Evolutionary conservation across 2,888 invertebrate species (phyloP), one percentile per base, ranked within the genome.

Genomic region (Sisyra nigra): DNA sequence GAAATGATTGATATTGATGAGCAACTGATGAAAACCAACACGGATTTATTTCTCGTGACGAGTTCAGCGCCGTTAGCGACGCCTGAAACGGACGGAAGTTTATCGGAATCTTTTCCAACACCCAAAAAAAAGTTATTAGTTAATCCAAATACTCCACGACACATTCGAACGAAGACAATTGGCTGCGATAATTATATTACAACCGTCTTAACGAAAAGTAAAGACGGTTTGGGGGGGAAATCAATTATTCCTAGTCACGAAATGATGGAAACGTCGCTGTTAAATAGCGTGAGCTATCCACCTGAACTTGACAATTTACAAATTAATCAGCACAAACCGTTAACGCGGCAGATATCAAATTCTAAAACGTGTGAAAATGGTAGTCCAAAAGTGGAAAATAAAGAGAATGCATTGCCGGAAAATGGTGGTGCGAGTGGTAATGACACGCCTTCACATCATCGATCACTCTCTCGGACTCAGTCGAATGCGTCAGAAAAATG

Each of bases 1-100:
- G 87, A 87, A 59, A 72, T 87, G 45, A 79, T 87, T 47, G 87
- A 87, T 54, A 83, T 80, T 9, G 87, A 87, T 55, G 87, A 86
- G 56, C 69, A 70, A 48, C 13, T 43, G 11, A 17, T 30, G 17
- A 43, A 37, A 38, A n/a, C 30, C 40, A 54, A 54, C 8, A 54
- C 54, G 4, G 33, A 33, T 7, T 19, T 67, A 53, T 65, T 65
- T 58, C 56, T 61, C 3, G 34, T 34, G 10, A 34, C 41, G 11
- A 41, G 24, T 17, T 13, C 53, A 18, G 74, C 74, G 2, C 74
- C 74, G 1, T 54, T 74, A 40, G 74, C 74, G 11, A 74, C 74
- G 9, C 74, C 75, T 1, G 74, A 75, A 58, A 71, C 71, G 11
- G 73, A 73, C 51, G 69, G 70, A 54, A 70, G 71, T 58, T 61